Evolutionary conservation across 2,888 invertebrate species (phyloP).

Genomic region (Hirtodrosophila confusa): DNA sequence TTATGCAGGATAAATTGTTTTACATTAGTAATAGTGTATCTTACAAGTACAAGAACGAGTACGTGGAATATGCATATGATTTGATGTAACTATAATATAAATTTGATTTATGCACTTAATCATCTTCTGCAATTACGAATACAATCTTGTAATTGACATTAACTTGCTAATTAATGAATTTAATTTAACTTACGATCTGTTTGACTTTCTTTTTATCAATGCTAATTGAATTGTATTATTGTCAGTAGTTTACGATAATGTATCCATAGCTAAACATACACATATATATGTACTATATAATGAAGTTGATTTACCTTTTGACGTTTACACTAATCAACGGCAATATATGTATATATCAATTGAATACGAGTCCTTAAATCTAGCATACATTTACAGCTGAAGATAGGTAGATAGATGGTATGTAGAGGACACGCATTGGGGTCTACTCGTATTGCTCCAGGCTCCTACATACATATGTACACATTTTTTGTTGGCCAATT

Average conservation of each 20-base stretch:
- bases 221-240: conserved; percentile 83
- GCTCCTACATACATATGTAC: conserved; percentile 14
- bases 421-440: too few relatives aligned
- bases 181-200: conserved; percentile 8
- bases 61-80: conserved; percentile 19
- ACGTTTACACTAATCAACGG: conserved; percentile 12
- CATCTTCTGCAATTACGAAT: conserved; percentile 8
- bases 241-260: conserved; percentile 82
- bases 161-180: conserved; percentile 43
- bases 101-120: conserved; percentile 56
- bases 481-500: conserved; percentile 3
- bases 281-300: conserved; percentile 10
- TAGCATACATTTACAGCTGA: conserved; percentile 35
- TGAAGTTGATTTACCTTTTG: neutral
- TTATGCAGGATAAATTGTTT: conserved; percentile 26
- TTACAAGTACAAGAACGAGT: conserved; percentile 14
- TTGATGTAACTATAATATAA: conserved; percentile 58
- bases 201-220: conserved; percentile 39
- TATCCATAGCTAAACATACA: conserved; percentile 31
- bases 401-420: neutral
- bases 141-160: conserved; percentile 27
- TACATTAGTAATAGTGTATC: conserved; percentile 10
- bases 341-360: conserved; percentile 12
- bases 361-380: conserved; percentile 10
- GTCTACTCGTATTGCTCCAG: too few relatives aligned